Percentiles rank a stretch among this genome's conserved stretches.
Conservation (phyloP, 35 echinoderm and acorn worm genomes). For the Apostichopus parvimensis region DNA sequence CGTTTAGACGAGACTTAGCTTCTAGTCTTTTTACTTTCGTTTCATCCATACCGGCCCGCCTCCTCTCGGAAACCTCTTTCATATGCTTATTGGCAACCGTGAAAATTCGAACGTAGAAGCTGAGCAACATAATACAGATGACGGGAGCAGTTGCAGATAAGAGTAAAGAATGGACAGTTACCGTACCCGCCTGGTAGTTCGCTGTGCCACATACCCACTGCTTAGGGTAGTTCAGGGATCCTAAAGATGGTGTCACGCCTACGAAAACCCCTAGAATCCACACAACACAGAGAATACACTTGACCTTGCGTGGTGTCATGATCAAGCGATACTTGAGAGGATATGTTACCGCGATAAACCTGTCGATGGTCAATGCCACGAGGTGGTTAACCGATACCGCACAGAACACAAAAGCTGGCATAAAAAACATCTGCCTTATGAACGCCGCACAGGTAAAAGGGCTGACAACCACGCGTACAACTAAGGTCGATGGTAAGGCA, state of each 20-base stretch:
- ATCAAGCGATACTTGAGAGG: background rate
- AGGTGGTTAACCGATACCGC: background rate
- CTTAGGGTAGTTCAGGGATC: background rate
- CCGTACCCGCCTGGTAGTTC: background rate
- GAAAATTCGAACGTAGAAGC: constrained; percentile 16
- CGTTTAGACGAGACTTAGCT: background rate
- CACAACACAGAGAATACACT: background rate
- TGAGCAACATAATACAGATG: background rate
- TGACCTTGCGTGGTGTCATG: background rate
- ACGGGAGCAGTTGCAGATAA: background rate
- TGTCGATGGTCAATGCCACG: constrained; percentile 19
- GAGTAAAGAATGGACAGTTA: background rate
- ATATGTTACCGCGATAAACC: constrained; percentile 26
- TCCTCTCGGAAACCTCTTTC: background rate
- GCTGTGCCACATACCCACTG: background rate
- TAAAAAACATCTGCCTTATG: background rate
- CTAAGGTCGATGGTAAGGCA: background rate
- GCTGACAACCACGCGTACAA: background rate
- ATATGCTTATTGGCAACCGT: background rate
- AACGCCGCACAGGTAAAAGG: background rate
- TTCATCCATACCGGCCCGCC: background rate
- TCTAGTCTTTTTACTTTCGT: background rate
- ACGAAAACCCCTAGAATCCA: background rate
- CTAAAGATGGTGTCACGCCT: background rate
- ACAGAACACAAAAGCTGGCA: background rate